Base-by-base conservation (phyloP, 2,888 invertebrate genomes). In the Masnerella sp. region DNA sequence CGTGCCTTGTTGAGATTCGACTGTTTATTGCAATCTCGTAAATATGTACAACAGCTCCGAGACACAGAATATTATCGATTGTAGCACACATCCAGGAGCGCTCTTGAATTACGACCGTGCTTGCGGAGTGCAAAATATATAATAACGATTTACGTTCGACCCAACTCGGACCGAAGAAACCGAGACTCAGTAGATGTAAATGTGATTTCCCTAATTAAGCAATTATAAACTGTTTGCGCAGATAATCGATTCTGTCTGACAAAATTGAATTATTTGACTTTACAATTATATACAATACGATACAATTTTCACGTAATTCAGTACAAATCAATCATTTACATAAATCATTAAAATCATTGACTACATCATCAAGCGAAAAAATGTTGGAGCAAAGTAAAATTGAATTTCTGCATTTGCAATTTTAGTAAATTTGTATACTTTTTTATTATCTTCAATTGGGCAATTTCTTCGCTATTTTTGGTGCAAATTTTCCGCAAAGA, bases 1-100 rank as follows among this genome's bases (percentile, higher is more conserved):
- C 43, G 36, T 49, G 38, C 42, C 62, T 62, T 28, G 54, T 54
- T 64, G 54, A 64, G 54, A 54, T 64, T 45, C 22, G 43, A 36
- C 54, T 64, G 36, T 64, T 64, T 62, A 62, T 51, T 62, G 51
- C 51, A 18, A 54, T 45, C 64, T 45, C 52, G 54, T 54, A 54
- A 54, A 54, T 42, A 54, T 49, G 62, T 45, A 42, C 62, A 17
- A 38, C 54, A 7, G 45, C 9, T 18, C 12, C 32, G 28, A 52
- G 28, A 45, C 28, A 43, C 34, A n/a, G 45, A 32, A 36, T 45
- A 38, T 36, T 54, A 64, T 64, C 51, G 52, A 64, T 64, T 52
- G 14, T n/a, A n/a, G 40, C 43, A 15, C 36, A 18, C 43, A 52
- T 43, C 32, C 52, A 28, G 28, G 43, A 42, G n/a, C 51, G 43